A percentile compares a stretch with the other conserved stretches of the same genome.
phyloP scores from a whole-genome alignment of 2,888 invertebrate genomes.

The Elegia similella region DNA sequence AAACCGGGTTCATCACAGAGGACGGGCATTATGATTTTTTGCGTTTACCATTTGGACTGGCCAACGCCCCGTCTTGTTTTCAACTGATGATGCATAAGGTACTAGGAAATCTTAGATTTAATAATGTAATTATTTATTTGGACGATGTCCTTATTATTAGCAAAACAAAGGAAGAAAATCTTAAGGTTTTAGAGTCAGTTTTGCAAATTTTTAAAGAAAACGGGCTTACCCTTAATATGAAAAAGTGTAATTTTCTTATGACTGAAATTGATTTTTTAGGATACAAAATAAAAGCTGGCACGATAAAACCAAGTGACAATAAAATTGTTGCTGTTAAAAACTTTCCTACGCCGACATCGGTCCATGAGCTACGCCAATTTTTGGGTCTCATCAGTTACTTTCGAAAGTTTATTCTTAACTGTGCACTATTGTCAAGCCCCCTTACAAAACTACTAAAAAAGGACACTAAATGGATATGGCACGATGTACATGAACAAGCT shows the following conservation, averaged over 20 bases:
- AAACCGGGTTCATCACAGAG: constrained; percentile 42
- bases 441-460: constrained; percentile 33
- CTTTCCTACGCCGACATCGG: constrained; percentile 27
- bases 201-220: constrained; percentile 23
- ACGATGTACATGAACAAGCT: constrained; percentile 18
- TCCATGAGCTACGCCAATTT: constrained; percentile 32
- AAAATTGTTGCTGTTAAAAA: constrained; percentile 27
- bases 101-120: constrained; percentile 2
- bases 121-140: constrained; percentile 22
- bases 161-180: constrained; percentile 22
- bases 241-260: constrained; percentile 33
- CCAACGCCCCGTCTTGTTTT: no score
- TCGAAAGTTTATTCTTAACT: constrained; percentile 38
- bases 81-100: constrained; percentile 10
- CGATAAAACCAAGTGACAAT: constrained; percentile 25
- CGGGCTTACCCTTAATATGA: constrained; percentile 33
- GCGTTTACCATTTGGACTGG: constrained; percentile 27
- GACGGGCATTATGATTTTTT: constrained; percentile 43
- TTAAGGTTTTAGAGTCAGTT: constrained; percentile 17
- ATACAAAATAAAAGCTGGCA: constrained; percentile 23
- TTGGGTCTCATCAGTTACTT: constrained; percentile 35
- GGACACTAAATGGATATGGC: constrained; percentile 24
- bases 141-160: constrained; percentile 20
- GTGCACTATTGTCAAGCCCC: constrained; percentile 32
- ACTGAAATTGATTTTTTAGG: constrained; percentile 30